Evolutionary conservation across 2,113 vertebrate genomes (phyloP), one percentile per base, ranked within the genome.

Genomic region (Aramus guarauna): DNA sequence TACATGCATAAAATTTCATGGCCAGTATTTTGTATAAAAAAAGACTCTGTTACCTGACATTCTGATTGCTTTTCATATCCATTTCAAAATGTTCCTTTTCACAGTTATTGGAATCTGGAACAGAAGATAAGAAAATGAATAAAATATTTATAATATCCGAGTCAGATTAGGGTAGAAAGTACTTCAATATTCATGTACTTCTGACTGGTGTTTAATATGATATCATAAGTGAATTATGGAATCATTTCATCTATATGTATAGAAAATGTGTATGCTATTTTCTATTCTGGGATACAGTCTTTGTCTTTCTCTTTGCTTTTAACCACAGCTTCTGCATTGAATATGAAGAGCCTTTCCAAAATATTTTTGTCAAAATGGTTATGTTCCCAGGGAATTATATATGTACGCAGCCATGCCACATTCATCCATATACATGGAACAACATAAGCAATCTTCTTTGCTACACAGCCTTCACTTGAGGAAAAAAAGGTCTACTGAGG

Each of bases 91-190:
- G 72, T 95, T 92, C 96, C 87, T 97, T 95, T 96, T 98, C 96
- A 94, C 81, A 97, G 88, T 95, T 96, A 94, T 83, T 97, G 97
- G 66, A 97, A 90, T 97, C 98, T 98, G 96, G 96, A 93, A 95
- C 53, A 97, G 97, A 98, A 97, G 80, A 97, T 55, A 97, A 95
- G 95, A 97, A 97, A 97, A 95, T 7, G 74, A 94, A 95, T 96
- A 94, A 96, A 94, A 84, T 85, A 97, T 95, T 86, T 92, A 90
- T 92, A 87, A 93, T 74, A 94, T 82, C 78, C 92, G 27, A 93
- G 12, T 41, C 60, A 86, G 50, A 95, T 91, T 81, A 95, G 88
- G 62, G 73, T 63, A 79, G 71, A 90, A 90, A 84, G 80, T 88
- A 78, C 78, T 97, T 95, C 68, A 83, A 86, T 95, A 97, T 96